A percentile compares a stretch with the other conserved stretches of the same genome.
phyloP scores from a whole-genome alignment of 1,140 invertebrate species.

The Stegodyphus dumicola region DNA sequence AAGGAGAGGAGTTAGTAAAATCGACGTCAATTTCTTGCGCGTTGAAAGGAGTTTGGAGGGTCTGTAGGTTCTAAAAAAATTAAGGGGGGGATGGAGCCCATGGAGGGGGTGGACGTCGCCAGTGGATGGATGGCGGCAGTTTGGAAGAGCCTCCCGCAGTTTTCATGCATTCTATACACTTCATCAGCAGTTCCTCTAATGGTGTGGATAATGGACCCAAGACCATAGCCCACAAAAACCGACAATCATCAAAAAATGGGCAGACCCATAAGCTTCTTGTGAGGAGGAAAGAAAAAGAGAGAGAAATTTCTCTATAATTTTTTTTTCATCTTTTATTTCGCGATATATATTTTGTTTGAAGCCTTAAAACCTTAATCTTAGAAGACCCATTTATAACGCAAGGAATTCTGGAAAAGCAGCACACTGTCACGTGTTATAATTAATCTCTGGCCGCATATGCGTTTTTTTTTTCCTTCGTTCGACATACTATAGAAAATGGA shows the following conservation, averaged over 20 bases:
- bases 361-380: constrained; percentile 47
- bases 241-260: constrained; percentile 53
- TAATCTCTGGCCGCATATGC: constrained; percentile 30
- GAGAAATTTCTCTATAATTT: constrained; percentile 33
- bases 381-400: constrained; percentile 2
- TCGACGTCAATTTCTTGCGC: constrained; percentile 41
- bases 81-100: not conserved
- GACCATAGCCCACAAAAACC: constrained; percentile 34
- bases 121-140: constrained; percentile 35
- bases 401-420: not conserved
- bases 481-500: not conserved
- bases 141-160: constrained; percentile 33
- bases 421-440: constrained; percentile 51
- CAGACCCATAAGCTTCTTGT: not conserved
- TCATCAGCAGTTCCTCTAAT: constrained; percentile 55
- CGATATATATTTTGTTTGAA: constrained; percentile 49
- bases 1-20: not conserved
- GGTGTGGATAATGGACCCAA: constrained; percentile 41
- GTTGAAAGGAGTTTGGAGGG: constrained; percentile 14
- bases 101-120: not conserved
- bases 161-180: constrained; percentile 25
- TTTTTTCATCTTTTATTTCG: constrained; percentile 46
- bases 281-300: not conserved
- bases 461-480: constrained; percentile 2
- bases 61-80: not conserved